A percentile compares a stretch with the other conserved stretches of the same genome.
Evolutionary conservation across 2,797 vertebrate genomes (phyloP).

Genomic region (Bufotes viridis): DNA sequence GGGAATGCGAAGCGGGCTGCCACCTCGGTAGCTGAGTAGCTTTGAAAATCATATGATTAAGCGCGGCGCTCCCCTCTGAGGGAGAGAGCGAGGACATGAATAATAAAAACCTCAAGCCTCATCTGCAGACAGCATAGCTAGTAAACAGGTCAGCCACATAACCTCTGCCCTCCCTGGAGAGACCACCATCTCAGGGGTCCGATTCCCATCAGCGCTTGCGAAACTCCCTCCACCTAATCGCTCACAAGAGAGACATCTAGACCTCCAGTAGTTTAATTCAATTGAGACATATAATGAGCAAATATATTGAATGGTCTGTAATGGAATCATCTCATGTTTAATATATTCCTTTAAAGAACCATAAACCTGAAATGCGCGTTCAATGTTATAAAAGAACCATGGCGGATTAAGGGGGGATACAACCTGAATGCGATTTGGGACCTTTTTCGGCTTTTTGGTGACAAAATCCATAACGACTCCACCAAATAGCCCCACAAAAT

Average conservation of each 20-base stretch:
- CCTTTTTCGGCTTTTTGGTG: neutral
- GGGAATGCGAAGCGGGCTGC: conserved; percentile 30
- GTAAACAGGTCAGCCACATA: conserved; percentile 48
- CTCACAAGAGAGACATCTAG: conserved; percentile 23
- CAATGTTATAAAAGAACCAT: neutral
- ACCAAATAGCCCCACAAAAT: neutral
- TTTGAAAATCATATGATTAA: conserved; percentile 59
- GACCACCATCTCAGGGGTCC: neutral
- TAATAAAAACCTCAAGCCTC: conserved; percentile 49
- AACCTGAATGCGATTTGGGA: neutral
- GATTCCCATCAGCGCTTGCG: conserved; percentile 5
- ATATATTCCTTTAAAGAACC: conserved; percentile 25
- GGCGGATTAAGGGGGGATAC: neutral
- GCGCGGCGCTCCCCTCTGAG: conserved; percentile 29
- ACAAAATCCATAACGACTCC: neutral
- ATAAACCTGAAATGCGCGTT: neutral
- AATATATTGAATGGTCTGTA: conserved; percentile 33
- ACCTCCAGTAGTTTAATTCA: conserved; percentile 24
- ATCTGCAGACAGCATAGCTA: conserved; percentile 35
- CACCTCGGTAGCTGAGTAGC: conserved; percentile 45
- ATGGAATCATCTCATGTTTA: conserved; percentile 36
- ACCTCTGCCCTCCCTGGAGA: conserved; percentile 37
- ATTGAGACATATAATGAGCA: conserved; percentile 27
- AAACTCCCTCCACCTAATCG: conserved; percentile 22
- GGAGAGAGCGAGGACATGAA: conserved; percentile 35